phyloP scores from a whole-genome alignment of 2,797 vertebrate genomes.

The Poecilia picta region DNA sequence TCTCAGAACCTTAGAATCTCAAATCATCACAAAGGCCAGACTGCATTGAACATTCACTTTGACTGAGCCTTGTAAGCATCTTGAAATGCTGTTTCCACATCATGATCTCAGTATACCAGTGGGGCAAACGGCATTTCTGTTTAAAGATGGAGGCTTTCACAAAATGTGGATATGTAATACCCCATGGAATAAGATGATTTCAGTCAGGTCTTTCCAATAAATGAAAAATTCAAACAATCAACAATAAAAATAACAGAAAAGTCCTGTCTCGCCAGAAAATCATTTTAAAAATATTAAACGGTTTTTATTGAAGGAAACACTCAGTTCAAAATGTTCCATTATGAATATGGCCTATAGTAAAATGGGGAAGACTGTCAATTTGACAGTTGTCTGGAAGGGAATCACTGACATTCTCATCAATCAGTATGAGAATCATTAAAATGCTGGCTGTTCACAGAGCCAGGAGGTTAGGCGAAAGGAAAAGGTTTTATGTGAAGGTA shows the following conservation, averaged over 20 bases:
- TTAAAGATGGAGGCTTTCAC: neutral
- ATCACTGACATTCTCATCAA: too few relatives aligned
- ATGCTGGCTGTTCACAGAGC: too few relatives aligned
- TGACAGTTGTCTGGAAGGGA: neutral
- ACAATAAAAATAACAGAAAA: neutral
- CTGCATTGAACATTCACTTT: neutral
- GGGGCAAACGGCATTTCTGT: neutral
- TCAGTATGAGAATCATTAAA: too few relatives aligned
- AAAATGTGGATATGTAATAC: neutral
- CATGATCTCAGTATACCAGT: neutral
- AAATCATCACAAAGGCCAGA: neutral
- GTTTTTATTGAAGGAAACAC: neutral
- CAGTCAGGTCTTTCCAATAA: neutral
- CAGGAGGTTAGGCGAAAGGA: too few relatives aligned
- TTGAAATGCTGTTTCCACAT: neutral
- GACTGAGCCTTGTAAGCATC: neutral
- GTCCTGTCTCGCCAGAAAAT: neutral
- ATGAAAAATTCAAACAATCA: neutral
- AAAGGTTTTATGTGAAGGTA: too few relatives aligned
- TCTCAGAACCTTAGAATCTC: neutral
- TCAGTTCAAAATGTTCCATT: neutral
- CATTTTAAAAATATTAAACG: neutral
- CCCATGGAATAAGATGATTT: neutral
- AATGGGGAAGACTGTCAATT: neutral
- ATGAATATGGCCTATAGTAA: neutral